Percentiles rank a stretch among this genome's conserved stretches.
Conservation (phyloP, 1,140 invertebrate genomes). For the Pogonomyrmex californicus region DNA sequence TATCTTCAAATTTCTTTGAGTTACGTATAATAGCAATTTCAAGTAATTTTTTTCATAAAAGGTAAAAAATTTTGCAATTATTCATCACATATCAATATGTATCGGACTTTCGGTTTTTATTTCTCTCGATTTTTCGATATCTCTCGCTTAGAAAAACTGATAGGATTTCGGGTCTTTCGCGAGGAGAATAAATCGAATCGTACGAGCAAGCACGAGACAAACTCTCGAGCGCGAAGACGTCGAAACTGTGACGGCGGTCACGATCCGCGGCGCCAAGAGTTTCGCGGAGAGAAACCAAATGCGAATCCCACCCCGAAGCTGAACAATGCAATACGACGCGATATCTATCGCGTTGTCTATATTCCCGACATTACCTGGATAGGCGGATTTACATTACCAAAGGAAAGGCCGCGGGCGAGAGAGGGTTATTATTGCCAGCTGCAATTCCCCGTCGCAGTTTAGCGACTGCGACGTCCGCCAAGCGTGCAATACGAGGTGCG, state of each 20-base stretch:
- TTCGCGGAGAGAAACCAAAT: constrained; percentile 18
- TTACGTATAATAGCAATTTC: background rate
- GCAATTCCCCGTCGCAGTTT: constrained; percentile 31
- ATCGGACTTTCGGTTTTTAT: background rate
- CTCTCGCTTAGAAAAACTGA: background rate
- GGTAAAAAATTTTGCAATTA: too few relatives aligned
- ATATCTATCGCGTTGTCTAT: constrained; percentile 42
- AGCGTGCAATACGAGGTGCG: constrained; percentile 47
- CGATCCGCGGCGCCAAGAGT: background rate
- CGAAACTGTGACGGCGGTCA: background rate
- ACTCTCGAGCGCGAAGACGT: background rate
- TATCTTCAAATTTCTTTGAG: background rate
- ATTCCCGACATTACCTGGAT: constrained; percentile 26
- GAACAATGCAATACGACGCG: constrained; percentile 14
- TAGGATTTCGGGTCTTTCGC: background rate
- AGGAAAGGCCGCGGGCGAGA: constrained; percentile 18
- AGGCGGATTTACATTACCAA: constrained; percentile 58
- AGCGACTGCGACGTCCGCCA: constrained; percentile 47
- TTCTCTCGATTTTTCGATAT: background rate
- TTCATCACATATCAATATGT: too few relatives aligned
- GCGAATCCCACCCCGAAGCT: background rate
- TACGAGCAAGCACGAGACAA: background rate
- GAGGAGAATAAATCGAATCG: background rate
- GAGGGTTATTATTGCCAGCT: constrained; percentile 6
- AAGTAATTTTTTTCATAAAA: too few relatives aligned